These are phyloP conservation scores for Oreochromis spilurus DNA, from an alignment of 2,113 vertebrate species.

Conservation along the genomic window DNA sequence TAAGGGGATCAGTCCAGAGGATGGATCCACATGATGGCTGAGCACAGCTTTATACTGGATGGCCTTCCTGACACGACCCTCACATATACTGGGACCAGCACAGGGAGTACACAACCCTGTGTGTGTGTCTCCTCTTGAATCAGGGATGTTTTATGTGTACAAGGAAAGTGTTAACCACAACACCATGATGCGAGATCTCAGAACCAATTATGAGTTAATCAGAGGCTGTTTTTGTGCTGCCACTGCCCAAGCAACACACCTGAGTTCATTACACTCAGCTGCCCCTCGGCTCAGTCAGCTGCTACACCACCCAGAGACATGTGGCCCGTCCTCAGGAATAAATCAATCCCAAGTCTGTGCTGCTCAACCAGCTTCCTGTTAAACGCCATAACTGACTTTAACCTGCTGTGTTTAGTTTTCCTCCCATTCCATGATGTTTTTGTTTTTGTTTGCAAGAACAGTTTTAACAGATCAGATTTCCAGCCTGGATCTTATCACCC, in stretches of 20 bases:
- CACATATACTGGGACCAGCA: neutral
- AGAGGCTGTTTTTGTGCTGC: neutral
- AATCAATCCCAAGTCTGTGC: neutral
- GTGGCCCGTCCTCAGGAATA: neutral
- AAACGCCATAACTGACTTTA: neutral
- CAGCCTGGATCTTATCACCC: neutral
- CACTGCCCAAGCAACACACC: neutral
- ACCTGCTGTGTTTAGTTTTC: neutral
- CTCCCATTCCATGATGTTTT: too few species aligned
- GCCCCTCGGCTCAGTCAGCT: neutral
- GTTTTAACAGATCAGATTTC: neutral
- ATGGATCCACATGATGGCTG: neutral
- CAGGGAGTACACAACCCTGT: neutral
- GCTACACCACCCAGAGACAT: neutral
- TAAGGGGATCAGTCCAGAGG: neutral
- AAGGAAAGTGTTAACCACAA: neutral
- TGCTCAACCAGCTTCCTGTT: neutral
- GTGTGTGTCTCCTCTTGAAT: neutral
- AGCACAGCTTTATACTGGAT: neutral
- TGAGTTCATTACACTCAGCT: neutral
- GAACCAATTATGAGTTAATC: neutral
- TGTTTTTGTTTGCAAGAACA: too few species aligned
- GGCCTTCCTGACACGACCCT: neutral
- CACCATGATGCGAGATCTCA: neutral
- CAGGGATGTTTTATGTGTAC: neutral